These are phyloP conservation scores for Nephrocerus scutellatus DNA, from an alignment of 2,888 invertebrate species.

Conservation along the genomic window DNA sequence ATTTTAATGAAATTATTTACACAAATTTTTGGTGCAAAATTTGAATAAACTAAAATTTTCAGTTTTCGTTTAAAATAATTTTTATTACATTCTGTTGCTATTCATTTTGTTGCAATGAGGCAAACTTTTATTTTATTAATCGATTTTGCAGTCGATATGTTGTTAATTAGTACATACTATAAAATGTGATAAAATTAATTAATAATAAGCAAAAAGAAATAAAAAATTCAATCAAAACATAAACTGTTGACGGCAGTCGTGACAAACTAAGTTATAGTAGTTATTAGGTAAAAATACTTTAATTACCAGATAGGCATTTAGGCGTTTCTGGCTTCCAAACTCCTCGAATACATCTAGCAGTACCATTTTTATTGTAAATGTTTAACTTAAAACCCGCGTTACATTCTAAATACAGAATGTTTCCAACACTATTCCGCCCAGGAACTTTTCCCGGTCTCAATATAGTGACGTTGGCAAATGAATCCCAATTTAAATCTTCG, in stretches of 20 bases:
- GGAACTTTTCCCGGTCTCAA: conserved; percentile 64
- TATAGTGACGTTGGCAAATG: conserved; percentile 54
- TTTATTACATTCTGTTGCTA: no score
- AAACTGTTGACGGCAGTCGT: background rate
- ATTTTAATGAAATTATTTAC: no score
- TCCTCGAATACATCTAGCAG: conserved; percentile 74
- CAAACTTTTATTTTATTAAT: no score
- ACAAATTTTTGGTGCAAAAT: no score
- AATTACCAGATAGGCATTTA: conserved; percentile 67
- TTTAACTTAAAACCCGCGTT: conserved; percentile 71
- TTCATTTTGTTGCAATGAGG: no score
- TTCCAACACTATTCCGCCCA: conserved; percentile 67
- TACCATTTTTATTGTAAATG: conserved; percentile 62
- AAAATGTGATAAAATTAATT: background rate
- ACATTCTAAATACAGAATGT: conserved; percentile 68
- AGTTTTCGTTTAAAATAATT: no score
- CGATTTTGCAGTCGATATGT: background rate
- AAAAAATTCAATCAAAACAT: background rate
- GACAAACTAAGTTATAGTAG: background rate
- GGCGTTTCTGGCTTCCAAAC: conserved; percentile 80
- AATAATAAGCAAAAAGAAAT: background rate
- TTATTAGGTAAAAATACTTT: conserved; percentile 31
- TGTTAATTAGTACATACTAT: background rate
- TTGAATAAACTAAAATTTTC: no score
- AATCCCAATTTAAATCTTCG: conserved; percentile 48